Percentiles rank a stretch among this genome's conserved stretches.
Conservation (phyloP, 2,888 invertebrate genomes). For the Dione juno region DNA sequence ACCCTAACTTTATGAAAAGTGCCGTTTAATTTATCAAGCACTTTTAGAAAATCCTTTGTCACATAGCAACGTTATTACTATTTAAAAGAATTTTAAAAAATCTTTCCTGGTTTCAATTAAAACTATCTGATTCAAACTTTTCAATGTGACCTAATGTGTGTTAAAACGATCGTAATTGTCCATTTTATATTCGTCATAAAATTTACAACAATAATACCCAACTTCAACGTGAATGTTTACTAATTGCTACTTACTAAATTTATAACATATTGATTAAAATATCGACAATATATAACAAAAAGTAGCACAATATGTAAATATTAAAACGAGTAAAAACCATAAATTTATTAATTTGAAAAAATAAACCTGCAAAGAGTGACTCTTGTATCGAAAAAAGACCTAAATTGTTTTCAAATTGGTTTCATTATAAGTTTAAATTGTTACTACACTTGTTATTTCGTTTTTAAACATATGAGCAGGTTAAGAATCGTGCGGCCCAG, state of each 20-base stretch:
- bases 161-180: not conserved
- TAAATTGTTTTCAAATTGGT: constrained; percentile 54
- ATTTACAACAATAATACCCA: not conserved
- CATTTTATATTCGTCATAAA: not conserved
- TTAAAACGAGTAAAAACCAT: not conserved
- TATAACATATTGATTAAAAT: not conserved
- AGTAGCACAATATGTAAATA: not conserved
- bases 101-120: not conserved
- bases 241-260: not conserved
- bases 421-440: constrained; percentile 51
- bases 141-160: not conserved
- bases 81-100: constrained; percentile 40
- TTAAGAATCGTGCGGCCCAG: constrained; percentile 38
- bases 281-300: not conserved
- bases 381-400: constrained; percentile 52
- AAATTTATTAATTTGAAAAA: not conserved
- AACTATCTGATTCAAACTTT: not conserved
- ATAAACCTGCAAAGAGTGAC: no score
- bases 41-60: constrained; percentile 46
- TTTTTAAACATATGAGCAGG: constrained; percentile 40
- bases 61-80: constrained; percentile 43
- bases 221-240: no score
- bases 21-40: constrained; percentile 48
- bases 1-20: constrained; percentile 57
- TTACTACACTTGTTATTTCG: constrained; percentile 50